Evolutionary conservation across 2,113 vertebrate species (phyloP).

Genomic region (Anarrhichthys ocellatus): DNA sequence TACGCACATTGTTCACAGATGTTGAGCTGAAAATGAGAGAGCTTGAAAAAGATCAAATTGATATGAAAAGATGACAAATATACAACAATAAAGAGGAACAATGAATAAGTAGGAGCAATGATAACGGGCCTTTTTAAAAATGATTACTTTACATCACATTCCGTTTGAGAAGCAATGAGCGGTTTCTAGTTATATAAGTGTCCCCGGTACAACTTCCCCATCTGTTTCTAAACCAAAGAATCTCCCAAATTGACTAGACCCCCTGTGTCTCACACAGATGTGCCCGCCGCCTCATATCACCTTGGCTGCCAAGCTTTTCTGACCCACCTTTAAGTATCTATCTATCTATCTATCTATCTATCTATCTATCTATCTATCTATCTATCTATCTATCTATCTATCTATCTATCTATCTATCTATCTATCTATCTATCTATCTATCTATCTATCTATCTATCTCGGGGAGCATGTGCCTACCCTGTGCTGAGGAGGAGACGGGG

Average conservation of each 20-base stretch:
- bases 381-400: neutral
- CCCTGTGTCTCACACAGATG: constrained; percentile 50
- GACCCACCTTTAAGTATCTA: constrained; percentile 42
- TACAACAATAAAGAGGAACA: neutral
- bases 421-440: neutral
- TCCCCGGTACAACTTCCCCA: constrained; percentile 15
- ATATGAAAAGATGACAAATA: neutral
- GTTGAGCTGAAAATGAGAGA: neutral
- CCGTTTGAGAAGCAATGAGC: neutral
- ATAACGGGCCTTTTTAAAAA: neutral
- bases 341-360: no score
- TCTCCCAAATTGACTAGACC: constrained; percentile 37
- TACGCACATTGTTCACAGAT: neutral
- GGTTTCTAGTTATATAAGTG: constrained; percentile 10
- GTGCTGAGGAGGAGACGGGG: constrained; percentile 48
- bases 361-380: no score
- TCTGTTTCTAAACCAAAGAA: constrained; percentile 28
- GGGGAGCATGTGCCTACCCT: constrained; percentile 20
- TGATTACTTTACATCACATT: neutral
- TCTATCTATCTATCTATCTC: neutral
- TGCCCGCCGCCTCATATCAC: constrained; percentile 42
- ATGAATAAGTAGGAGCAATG: neutral
- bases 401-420: no score
- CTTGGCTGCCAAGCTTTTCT: constrained; percentile 43
- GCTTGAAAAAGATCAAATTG: neutral